Base-by-base conservation (phyloP, 2,888 invertebrate species). In the Dilophus febrilis region DNA sequence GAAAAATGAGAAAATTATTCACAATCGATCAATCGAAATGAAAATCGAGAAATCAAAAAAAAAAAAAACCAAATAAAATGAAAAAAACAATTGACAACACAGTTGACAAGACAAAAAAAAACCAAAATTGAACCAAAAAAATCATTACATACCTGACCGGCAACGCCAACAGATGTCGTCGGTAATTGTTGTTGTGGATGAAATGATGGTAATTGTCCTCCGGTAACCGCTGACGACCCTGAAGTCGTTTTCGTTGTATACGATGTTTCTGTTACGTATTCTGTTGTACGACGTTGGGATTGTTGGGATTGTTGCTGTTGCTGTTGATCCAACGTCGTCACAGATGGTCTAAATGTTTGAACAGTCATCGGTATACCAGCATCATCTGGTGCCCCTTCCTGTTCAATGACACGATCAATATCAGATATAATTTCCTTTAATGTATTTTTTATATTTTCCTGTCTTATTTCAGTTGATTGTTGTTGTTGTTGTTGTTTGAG, bases 371-470 rank as follows among this genome's bases (percentile, higher is more conserved):
- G n/a, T n/a, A n/a, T n/a, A n/a, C n/a, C n/a, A n/a, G n/a, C n/a
- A n/a, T n/a, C n/a, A n/a, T n/a, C n/a, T n/a, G 54, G 54, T 18
- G 47, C 51, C 13, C 54, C 58, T 47, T 69, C 66, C 35, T 61
- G 65, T 47, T 64, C 67, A 22, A 67, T 70, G 46, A 67, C 71
- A 36, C 60, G 64, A 53, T 72, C 72, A 51, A 72, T 66, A 57
- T 72, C 71, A 26, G 68, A 71, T 47, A 72, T 72, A 39, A 72
- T 72, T 50, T 72, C 70, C 47, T 70, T 69, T 40, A 72, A 55
- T 13, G 68, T 65, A 50, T 66, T 69, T 48, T 68, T 70, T 42
- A 70, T 66, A 48, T 60, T 66, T 45, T 66, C 69, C 50, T 70
- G 66, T 48, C 66, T 59, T 41, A 68, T 67, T 54, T 68, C 61